Evolutionary conservation across 92 coral and sea anemone genomes (phyloP).

Genomic region (Meandrina meandrites): DNA sequence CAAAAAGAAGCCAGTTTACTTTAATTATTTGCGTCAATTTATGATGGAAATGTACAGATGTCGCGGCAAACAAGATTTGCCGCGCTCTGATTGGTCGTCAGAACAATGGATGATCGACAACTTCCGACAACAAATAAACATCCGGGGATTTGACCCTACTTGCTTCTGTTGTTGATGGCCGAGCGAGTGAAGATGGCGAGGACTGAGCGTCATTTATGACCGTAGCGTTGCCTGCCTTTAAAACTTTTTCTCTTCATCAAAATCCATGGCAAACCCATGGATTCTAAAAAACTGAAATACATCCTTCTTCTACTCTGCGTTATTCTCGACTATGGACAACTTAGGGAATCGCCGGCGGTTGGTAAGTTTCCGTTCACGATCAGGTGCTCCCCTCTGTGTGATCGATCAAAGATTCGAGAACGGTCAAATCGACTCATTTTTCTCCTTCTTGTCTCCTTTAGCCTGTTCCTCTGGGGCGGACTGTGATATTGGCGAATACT

Average conservation of each 20-base stretch:
- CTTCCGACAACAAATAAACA: conserved; percentile 58
- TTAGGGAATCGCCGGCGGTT: conserved; percentile 62
- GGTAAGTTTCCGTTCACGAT: conserved; percentile 63
- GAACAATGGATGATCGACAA: conserved; percentile 54
- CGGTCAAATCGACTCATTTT: conserved; percentile 9
- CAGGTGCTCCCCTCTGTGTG: background rate
- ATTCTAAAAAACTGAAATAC: conserved; percentile 63
- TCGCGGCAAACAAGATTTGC: conserved; percentile 4
- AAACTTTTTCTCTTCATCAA: conserved; percentile 31
- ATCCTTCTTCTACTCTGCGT: conserved; percentile 47
- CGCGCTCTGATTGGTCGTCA: conserved; percentile 54
- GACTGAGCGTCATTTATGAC: background rate
- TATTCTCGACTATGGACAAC: conserved; percentile 68
- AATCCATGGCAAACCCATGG: conserved; percentile 90
- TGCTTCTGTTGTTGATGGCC: conserved; percentile 34
- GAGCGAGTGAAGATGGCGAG: conserved; percentile 11
- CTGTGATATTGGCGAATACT: conserved; percentile 57
- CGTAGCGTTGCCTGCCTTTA: background rate
- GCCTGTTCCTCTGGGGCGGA: conserved; percentile 27
- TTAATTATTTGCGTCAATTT: conserved; percentile 17
- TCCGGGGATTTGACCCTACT: conserved; percentile 54
- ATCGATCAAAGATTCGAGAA: conserved; percentile 29
- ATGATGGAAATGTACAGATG: conserved; percentile 32
- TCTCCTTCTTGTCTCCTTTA: background rate
- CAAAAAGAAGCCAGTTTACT: background rate